Evolutionary conservation across 2,797 vertebrate genomes (phyloP).

Genomic region (Eremophila alpestris): DNA sequence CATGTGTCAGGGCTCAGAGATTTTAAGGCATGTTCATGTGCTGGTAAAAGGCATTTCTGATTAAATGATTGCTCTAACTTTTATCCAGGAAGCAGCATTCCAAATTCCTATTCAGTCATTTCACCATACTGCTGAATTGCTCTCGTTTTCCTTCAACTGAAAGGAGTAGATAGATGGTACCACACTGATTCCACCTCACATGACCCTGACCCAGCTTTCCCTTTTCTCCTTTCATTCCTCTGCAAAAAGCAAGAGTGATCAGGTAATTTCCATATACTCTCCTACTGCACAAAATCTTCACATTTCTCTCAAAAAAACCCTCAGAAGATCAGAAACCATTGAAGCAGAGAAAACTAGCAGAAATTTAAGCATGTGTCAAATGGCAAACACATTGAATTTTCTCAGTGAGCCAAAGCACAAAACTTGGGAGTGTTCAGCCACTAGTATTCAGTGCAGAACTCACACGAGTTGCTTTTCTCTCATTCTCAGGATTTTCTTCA

Average conservation of each 20-base stretch:
- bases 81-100: not conserved
- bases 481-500: not conserved
- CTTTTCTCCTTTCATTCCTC: not conserved
- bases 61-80: not conserved
- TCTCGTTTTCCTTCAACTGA: not conserved
- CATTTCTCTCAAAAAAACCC: not conserved
- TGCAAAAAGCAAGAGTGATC: not conserved
- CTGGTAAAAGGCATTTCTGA: not conserved
- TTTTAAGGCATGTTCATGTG: conserved; percentile 25
- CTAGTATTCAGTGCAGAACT: not conserved
- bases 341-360: not conserved
- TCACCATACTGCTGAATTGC: not conserved
- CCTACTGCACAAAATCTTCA: not conserved
- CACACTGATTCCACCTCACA: not conserved
- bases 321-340: not conserved
- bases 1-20: not conserved
- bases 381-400: not conserved
- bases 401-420: not conserved
- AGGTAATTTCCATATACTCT: not conserved
- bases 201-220: not conserved
- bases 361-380: not conserved
- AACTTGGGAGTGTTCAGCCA: not conserved
- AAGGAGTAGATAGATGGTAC: not conserved
- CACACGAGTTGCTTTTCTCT: not conserved
- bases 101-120: not conserved